Base-by-base conservation (phyloP, 2,113 vertebrate species). In the Canis aureus region DNA sequence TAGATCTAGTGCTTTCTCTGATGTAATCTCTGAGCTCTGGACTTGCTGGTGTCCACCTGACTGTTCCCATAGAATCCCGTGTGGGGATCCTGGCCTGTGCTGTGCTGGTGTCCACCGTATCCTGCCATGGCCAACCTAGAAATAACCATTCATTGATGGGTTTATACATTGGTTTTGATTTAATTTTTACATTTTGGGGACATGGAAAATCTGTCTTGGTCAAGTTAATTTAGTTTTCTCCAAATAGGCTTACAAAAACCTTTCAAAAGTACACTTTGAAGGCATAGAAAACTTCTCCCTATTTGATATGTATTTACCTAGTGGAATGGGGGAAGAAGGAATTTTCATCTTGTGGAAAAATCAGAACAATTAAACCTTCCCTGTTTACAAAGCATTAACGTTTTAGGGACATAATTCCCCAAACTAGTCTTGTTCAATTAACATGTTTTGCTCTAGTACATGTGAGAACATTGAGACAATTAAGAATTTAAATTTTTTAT, bases 401-500 rank as follows among this genome's bases (percentile, higher is more conserved):
- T 89, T 90, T 71, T 76, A 64, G 91, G 25, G 20, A 51, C 16
- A 6, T 15, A 35, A 49, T 85, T 94, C 38, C 73, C 85, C 79
- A 90, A 78, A 59, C 64, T 59, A 49, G 27, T 74, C 59, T 81
- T 83, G 4, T 53, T 76, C 38, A 35, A 67, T 81, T 76, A 94
- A 80, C 55, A 60, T 86, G 27, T 82, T 60, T 85, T 85, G 11
- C 29, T 90, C n/a, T 11, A 76, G 69, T 73, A 62, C 51, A 12
- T 43, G 29, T 92, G 67, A 93, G 91, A 95, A 80, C 76, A 81
- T 53, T 64, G 95, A 35, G 51, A 49, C 74, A 43, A 22, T 95
- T 82, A 69, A 51, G 73, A 92, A 97, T 91, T 86, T 89, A 73
- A 74, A 43, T 88, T 29, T n/a, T 87, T 79, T 73, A 22, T 84